A percentile compares a stretch with the other conserved stretches of the same genome.
Conservation (phyloP, 2,797 vertebrate genomes). For the Dallia pectoralis region DNA sequence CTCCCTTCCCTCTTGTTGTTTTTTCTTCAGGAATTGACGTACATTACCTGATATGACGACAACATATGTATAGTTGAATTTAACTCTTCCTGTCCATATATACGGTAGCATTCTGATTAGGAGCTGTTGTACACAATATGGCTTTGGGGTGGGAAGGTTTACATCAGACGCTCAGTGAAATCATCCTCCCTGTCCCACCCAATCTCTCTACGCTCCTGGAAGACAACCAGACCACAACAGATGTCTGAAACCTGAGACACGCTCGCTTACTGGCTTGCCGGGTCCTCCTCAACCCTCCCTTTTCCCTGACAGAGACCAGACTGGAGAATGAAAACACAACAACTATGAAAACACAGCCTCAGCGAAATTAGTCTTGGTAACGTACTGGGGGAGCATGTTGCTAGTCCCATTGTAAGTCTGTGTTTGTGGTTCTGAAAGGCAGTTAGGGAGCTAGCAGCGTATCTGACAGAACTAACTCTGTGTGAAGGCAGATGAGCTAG, state of each 20-base stretch:
- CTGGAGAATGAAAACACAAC: conserved; percentile 28
- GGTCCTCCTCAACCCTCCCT: conserved; percentile 22
- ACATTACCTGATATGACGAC: not conserved
- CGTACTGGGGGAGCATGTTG: conserved; percentile 41
- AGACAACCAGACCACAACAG: conserved; percentile 52
- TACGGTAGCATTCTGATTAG: conserved; percentile 20
- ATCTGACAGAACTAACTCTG: conserved; percentile 39
- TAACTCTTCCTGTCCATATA: conserved; percentile 17
- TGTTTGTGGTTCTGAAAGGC: conserved; percentile 60
- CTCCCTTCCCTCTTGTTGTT: conserved; percentile 18
- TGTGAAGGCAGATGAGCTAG: conserved; percentile 65
- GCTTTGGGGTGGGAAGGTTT: conserved; percentile 21
- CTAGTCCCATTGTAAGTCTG: conserved; percentile 58
- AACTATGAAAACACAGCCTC: conserved; percentile 47
- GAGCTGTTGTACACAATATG: conserved; percentile 26
- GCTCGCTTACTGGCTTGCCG: conserved; percentile 30
- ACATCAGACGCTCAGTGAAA: not conserved
- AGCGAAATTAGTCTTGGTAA: conserved; percentile 57
- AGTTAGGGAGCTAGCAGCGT: conserved; percentile 53
- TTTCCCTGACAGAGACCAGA: conserved; percentile 26
- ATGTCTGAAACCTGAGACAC: conserved; percentile 54
- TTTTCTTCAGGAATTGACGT: conserved; percentile 12
- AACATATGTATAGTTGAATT: not conserved
- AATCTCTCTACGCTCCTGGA: conserved; percentile 38
- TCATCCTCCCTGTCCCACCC: conserved; percentile 29